Percentiles rank a stretch among this genome's conserved stretches.
phyloP scores from a whole-genome alignment of 2,113 vertebrate species.

The Cyprinodon tularosa region DNA sequence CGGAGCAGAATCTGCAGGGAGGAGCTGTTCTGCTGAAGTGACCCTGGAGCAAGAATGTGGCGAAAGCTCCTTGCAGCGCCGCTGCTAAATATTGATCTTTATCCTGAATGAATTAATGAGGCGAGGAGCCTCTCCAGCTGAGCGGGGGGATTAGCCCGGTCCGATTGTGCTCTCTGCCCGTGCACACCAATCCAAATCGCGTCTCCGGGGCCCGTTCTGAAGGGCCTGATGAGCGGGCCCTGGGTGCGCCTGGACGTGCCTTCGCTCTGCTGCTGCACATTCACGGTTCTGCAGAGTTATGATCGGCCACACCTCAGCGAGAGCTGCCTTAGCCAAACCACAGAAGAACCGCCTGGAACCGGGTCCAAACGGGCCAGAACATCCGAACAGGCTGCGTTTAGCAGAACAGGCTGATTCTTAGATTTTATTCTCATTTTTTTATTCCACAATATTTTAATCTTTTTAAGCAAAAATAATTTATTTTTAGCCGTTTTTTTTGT shows the following conservation, averaged over 20 bases:
- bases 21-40: neutral
- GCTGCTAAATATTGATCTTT: slow-evolving; percentile 66
- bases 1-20: too few species aligned
- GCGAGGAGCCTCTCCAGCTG: slow-evolving; percentile 47
- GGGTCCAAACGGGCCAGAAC: too few species aligned
- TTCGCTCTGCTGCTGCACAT: slow-evolving; percentile 43
- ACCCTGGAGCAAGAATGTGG: neutral
- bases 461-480: too few species aligned
- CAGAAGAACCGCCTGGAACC: neutral
- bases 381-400: too few species aligned
- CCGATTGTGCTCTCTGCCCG: slow-evolving; percentile 47
- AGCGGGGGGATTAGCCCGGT: slow-evolving; percentile 60
- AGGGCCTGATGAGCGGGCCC: slow-evolving; percentile 64
- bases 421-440: too few species aligned
- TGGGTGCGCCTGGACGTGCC: slow-evolving; percentile 57
- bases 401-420: too few species aligned
- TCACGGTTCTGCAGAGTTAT: slow-evolving; percentile 40
- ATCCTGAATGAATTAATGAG: slow-evolving; percentile 66
- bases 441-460: too few species aligned
- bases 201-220: slow-evolving; percentile 60
- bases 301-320: slow-evolving; percentile 29
- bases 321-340: neutral
- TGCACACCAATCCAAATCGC: slow-evolving; percentile 43
- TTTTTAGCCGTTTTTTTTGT: too few species aligned
- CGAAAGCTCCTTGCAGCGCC: neutral